Base-by-base conservation (phyloP, 1,140 invertebrate species). In the Drosophila sp. region DNA sequence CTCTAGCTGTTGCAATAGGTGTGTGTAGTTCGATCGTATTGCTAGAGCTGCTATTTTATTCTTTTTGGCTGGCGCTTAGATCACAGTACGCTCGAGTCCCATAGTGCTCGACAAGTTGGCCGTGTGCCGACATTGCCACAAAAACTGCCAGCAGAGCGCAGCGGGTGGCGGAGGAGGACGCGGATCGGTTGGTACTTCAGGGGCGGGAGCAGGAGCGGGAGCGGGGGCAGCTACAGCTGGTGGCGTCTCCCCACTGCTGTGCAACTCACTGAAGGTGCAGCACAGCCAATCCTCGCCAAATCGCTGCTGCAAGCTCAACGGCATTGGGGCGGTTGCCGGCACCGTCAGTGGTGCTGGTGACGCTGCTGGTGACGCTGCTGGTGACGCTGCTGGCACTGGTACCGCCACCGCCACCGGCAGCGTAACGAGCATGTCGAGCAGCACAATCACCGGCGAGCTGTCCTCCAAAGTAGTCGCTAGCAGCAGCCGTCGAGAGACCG, bases 71-170 rank as follows among this genome's bases (percentile, higher is more conserved):
- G 51, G 13, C 4, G 21, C 66, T 43, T 58, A 95, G 95, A 94
- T 95, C 57, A 95, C 95, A 14, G 94, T 95, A 38, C 92, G 94
- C 80, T 95, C 95, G 14, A 95, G 94, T 90, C 94, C 94, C 59
- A 92, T 91, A 63, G 84, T 94, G 57, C 93, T 94, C 72, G 94
- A 95, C 92, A 93, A 94, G 61, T 92, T 94, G 76, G 93, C 94
- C 36, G 94, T 96, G 7, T 96, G 95, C 91, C 93, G 94, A 69
- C 94, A 95, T 80, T 96, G 95, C 87, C 95, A 95, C 79, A 95
- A 95, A 92, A 95, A 95, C 76, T 96, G 95, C 91, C 90, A 92
- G 58, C 81, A 90, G 53, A 76, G 50, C 14, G 66, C 62, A 2
- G 48, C 56, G 11, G 69, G 56, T 32, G 48, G 51, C 8, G 40